Percentiles rank a stretch among this genome's conserved stretches.
phyloP scores from a whole-genome alignment of 2,797 vertebrate species.

The Acanthis flammea region DNA sequence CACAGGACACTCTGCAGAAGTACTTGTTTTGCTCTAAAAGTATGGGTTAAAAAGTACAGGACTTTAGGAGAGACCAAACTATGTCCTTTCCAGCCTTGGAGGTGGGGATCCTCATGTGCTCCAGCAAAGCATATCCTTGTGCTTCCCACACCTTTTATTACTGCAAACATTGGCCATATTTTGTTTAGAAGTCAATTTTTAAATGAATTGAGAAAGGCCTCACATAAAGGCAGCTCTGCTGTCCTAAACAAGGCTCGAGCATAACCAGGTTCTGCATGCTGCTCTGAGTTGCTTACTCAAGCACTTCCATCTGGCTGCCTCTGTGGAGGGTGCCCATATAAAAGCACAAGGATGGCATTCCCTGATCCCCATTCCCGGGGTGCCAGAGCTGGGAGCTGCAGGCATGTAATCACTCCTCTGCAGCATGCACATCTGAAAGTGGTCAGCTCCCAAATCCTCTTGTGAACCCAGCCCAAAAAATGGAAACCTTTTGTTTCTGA shows the following conservation, averaged over 20 bases:
- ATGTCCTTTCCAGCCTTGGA: background rate
- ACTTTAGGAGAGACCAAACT: background rate
- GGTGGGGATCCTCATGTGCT: fast-evolving
- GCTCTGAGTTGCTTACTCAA: background rate
- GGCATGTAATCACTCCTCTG: background rate
- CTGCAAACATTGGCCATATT: background rate
- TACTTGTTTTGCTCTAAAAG: background rate
- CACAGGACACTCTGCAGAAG: background rate
- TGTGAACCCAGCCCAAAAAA: background rate
- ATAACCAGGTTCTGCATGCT: background rate
- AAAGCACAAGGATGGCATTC: background rate
- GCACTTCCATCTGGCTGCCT: background rate
- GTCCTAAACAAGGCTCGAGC: background rate
- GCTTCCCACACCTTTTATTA: background rate
- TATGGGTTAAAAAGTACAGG: background rate
- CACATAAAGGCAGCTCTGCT: background rate
- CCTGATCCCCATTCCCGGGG: fast-evolving
- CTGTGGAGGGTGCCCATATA: background rate
- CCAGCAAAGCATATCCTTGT: background rate
- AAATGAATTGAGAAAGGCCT: background rate
- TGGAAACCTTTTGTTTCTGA: constrained; percentile 49
- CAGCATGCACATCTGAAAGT: background rate
- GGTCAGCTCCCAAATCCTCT: constrained; percentile 19
- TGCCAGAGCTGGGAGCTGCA: background rate
- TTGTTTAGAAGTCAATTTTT: background rate